Evolutionary conservation across 1,140 invertebrate genomes (phyloP).

Genomic region (Trichomalopsis sarcophagae): DNA sequence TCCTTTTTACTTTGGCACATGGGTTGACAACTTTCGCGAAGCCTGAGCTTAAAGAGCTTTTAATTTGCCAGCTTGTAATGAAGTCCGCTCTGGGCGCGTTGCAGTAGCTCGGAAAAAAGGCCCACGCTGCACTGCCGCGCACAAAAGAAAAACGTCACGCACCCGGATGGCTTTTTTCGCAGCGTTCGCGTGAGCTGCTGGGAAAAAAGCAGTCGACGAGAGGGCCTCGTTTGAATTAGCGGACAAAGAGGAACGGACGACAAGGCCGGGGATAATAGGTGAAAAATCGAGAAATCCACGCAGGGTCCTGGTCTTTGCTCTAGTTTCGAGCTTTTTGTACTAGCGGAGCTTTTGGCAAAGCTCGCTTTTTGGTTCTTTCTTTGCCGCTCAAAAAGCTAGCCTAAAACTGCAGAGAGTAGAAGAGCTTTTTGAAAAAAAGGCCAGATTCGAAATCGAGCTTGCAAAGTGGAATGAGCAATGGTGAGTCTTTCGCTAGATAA

Average conservation of each 20-base stretch:
- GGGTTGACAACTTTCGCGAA: not conserved
- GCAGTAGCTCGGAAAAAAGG: not conserved
- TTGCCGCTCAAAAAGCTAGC: not conserved
- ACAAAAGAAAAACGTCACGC: conserved; percentile 8
- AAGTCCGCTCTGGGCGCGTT: not conserved
- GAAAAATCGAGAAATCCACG: conserved; percentile 24
- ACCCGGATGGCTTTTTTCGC: not conserved
- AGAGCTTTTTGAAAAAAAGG: not conserved
- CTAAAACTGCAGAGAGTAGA: not conserved
- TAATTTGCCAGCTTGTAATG: conserved; percentile 23
- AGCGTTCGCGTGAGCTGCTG: not conserved
- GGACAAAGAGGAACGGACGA: conserved; percentile 21
- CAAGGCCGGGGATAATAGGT: conserved; percentile 12
- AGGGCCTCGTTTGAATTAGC: conserved; percentile 26
- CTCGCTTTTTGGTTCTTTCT: not conserved
- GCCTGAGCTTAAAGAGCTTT: conserved; percentile 33
- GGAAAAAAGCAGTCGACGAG: not conserved
- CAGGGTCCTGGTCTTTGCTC: not conserved
- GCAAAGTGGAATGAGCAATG: not conserved
- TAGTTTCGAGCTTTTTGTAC: conserved; percentile 35
- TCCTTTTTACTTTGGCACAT: not conserved
- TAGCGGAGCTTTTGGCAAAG: conserved; percentile 11
- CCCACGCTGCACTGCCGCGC: not conserved
- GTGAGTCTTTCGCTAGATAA: not conserved
- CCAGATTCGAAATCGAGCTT: not conserved